A percentile compares a stretch with the other conserved stretches of the same genome.
Conservation (phyloP, 1,140 invertebrate genomes). For the Ephestia elutella region DNA sequence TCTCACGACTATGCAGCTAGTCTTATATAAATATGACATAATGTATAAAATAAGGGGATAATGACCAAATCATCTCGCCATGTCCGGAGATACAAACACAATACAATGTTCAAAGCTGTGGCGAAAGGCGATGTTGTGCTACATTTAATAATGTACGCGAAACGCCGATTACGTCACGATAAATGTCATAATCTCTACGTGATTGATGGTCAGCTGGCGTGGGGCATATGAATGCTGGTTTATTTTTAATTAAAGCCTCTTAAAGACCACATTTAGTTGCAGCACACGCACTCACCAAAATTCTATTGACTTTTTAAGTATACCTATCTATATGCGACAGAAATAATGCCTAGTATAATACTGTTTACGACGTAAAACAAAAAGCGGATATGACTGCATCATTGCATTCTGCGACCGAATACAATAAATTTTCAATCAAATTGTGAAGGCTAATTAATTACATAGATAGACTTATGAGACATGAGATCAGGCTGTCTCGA, state of each 20-base stretch:
- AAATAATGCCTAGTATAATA: too few species aligned
- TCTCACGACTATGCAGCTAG: too few species aligned
- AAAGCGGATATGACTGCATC: too few species aligned
- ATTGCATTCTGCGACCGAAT: too few species aligned
- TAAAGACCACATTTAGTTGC: background rate
- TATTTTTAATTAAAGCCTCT: background rate
- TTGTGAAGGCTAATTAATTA: background rate
- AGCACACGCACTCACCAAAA: background rate
- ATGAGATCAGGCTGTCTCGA: background rate
- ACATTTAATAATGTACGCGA: constrained; percentile 5
- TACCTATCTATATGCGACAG: too few species aligned
- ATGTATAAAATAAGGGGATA: background rate
- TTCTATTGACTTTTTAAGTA: too few species aligned
- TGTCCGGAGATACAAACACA: background rate
- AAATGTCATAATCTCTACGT: constrained; percentile 7
- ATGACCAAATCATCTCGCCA: background rate
- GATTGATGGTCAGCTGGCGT: constrained; percentile 8
- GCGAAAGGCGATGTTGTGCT: constrained; percentile 2
- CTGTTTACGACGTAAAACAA: background rate
- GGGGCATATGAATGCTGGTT: background rate
- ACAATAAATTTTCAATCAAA: too few species aligned
- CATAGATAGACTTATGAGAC: background rate
- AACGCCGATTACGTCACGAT: background rate
- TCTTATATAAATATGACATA: background rate
- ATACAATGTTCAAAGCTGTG: background rate